These are phyloP conservation scores for Pipa parva DNA, from an alignment of 2,113 vertebrate genomes.

Conservation along the genomic window DNA sequence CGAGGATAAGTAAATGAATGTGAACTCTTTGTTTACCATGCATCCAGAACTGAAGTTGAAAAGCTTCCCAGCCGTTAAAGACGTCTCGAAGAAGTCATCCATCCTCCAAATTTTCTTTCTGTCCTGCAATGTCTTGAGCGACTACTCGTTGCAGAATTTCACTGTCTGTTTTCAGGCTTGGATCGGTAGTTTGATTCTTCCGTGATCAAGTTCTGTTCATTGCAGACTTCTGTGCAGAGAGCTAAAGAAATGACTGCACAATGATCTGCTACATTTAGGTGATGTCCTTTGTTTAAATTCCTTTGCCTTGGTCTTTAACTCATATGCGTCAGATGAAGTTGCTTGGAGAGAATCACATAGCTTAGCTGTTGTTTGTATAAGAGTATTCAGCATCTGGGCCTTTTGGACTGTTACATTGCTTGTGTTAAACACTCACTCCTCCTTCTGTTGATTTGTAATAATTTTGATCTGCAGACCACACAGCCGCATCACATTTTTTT, in stretches of 20 bases:
- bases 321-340: neutral
- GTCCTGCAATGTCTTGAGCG: no score
- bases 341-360: neutral
- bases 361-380: neutral
- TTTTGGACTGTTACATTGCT: neutral
- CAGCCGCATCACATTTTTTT: neutral
- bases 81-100: constrained; percentile 7
- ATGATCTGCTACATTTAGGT: no score
- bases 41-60: constrained; percentile 7
- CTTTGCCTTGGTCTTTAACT: neutral
- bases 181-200: neutral
- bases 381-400: neutral
- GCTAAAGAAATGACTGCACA: no score
- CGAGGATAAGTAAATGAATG: constrained; percentile 53
- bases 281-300: no score
- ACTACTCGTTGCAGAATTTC: no score
- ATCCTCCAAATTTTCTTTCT: no score
- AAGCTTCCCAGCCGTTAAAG: neutral
- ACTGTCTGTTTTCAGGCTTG: no score
- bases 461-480: neutral
- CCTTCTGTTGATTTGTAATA: neutral
- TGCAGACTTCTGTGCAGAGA: neutral
- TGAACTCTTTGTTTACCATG: constrained; percentile 46
- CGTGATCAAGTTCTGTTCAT: neutral
- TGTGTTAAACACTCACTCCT: neutral